Percentiles rank a stretch among this genome's conserved stretches.
phyloP scores from a whole-genome alignment of 2,797 vertebrate species.

The Saxicola maurus region DNA sequence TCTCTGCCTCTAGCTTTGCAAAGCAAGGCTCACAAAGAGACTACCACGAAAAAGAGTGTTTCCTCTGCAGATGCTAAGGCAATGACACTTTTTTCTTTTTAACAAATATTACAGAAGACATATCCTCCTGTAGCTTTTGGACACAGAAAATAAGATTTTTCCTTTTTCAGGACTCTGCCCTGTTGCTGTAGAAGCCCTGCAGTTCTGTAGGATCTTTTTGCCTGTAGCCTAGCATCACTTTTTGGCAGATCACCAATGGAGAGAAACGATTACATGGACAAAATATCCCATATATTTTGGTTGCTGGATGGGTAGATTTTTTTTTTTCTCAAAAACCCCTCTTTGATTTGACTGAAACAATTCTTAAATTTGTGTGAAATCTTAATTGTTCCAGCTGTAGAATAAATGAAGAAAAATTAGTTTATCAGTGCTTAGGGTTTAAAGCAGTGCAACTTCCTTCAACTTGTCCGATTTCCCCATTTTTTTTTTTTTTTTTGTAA shows the following conservation, averaged over 20 bases:
- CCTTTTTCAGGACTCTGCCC: background rate
- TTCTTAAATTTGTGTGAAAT: background rate
- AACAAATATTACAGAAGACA: background rate
- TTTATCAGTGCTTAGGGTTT: background rate
- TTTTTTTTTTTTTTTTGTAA: background rate
- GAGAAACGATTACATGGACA: background rate
- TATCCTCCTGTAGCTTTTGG: background rate
- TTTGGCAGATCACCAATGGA: background rate
- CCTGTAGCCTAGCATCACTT: background rate
- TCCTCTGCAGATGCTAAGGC: conserved; percentile 13
- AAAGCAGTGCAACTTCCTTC: background rate
- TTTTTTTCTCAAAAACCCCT: background rate
- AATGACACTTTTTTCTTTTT: background rate
- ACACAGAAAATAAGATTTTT: background rate
- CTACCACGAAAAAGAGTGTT: background rate
- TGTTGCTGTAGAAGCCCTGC: background rate
- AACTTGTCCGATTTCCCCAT: background rate
- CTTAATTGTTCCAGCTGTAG: background rate
- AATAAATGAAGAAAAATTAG: background rate
- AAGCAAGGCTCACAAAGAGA: conserved; percentile 2
- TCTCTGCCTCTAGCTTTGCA: conserved; percentile 37
- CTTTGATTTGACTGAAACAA: background rate
- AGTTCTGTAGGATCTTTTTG: background rate
- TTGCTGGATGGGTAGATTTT: background rate
- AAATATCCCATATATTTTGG: background rate